Evolutionary conservation across 2,113 vertebrate species (phyloP), one percentile per base, ranked within the genome.

Genomic region (Glareola pratincola): DNA sequence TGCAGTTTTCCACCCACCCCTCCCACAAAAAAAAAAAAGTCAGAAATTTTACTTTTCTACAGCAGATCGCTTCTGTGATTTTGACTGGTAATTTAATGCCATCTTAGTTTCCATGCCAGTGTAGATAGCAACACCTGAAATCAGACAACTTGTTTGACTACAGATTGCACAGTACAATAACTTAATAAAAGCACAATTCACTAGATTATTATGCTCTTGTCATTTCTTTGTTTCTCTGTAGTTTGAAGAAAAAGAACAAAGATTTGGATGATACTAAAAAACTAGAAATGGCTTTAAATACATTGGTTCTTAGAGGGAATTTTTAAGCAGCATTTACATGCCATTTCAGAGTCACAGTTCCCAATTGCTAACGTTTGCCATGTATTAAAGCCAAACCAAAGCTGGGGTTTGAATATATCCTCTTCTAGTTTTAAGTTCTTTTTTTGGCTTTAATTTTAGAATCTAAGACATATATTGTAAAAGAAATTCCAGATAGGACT

Each of bases 91-190:
- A 97, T 99, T 99, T 75, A 99, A 98, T 26, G 99, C 99, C 99
- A 99, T 99, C 98, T 99, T 99, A 39, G 99, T 99, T 96, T 99
- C 99, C 99, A 99, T 99, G 92, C 99, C 99, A 2, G 99, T 99
- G 97, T 99, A 99, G 96, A 99, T 99, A 75, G 98, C 99, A 50
- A 99, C 99, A 51, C 99, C 99, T 99, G 73, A 43, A 81, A 96
- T 79, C 8, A 96, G 60, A 96, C 56, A 93, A 91, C 3, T 54
- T 59, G 18, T 79, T 96, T 96, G 73, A 97, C 19, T 73, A 24
- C 88, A 60, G 20, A 73, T 37, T 59, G 23, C 21, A 85, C 16
- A 54, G 27, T 45, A 63, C 7, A 68, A 3, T 34, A 81, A 88
- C 15, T 66, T 45, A 23, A 67, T 50, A 73, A 78, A 47, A 84